These are phyloP conservation scores for Trichoplusia ni DNA, from an alignment of 1,140 invertebrate species.

Conservation along the genomic window DNA sequence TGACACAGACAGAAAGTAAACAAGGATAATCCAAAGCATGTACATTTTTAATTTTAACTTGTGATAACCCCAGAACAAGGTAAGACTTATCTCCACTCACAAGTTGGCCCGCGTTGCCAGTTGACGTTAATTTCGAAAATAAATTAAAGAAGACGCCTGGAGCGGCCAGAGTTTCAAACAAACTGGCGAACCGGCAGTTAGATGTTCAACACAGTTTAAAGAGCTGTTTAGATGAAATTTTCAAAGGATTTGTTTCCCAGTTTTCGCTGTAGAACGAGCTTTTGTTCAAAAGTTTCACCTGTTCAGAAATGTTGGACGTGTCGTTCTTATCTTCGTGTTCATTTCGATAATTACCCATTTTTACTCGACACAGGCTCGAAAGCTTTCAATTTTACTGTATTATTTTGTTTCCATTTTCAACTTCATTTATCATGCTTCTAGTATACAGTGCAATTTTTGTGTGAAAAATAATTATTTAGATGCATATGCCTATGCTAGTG, in stretches of 20 bases:
- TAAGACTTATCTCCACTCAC: slow-evolving; percentile 42
- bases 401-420: not conserved
- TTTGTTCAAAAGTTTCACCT: slow-evolving; percentile 58
- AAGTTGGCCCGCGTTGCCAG: slow-evolving; percentile 31
- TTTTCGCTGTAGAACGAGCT: slow-evolving; percentile 15
- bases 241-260: slow-evolving; percentile 62
- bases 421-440: too few relatives aligned
- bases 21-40: not conserved
- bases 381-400: not conserved
- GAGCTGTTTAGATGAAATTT: slow-evolving; percentile 69
- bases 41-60: not conserved
- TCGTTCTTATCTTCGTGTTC: slow-evolving; percentile 38
- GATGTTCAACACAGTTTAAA: slow-evolving; percentile 60
- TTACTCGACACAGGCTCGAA: not conserved
- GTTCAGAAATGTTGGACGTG: slow-evolving; percentile 38
- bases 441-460: too few relatives aligned
- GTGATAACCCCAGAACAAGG: slow-evolving; percentile 9
- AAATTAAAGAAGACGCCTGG: slow-evolving; percentile 66
- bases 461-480: too few relatives aligned
- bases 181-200: slow-evolving; percentile 56
- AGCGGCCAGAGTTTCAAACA: slow-evolving; percentile 51
- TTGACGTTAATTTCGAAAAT: slow-evolving; percentile 69
- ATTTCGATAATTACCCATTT: slow-evolving; percentile 21
- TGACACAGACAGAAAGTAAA: too few relatives aligned
- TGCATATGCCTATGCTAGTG: too few relatives aligned